Evolutionary conservation across 2,888 invertebrate species (phyloP), one percentile per base, ranked within the genome.

Genomic region (Diplolepis rosae): DNA sequence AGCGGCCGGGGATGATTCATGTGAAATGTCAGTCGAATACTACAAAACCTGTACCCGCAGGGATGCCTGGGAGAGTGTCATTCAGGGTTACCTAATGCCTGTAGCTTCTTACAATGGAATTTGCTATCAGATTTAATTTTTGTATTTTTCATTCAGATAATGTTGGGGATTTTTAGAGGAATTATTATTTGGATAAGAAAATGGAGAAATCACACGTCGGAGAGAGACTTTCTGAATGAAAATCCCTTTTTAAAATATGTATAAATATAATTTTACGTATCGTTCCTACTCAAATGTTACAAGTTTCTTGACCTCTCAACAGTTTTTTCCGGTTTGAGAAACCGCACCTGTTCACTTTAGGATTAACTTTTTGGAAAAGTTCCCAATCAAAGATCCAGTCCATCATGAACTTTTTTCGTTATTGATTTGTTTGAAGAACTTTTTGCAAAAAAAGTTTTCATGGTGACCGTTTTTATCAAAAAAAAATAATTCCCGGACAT

Each of bases 21-120:
- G 56, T 56, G 56, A 56, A 32, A 56, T 56, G 56, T 56, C 56
- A 56, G 24, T 24, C 9, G 24, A 61, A 61, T 61, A 61, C 35
- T 61, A 13, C 39, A 56, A 61, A 61, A 61, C 61, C 39, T 61
- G 35, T 35, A 24, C 24, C 56, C 32, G 9, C 28, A 54, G 54
- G 54, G 32, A 56, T 56, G 56, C 13, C 18, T 56, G 22, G 35
- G 6, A 35, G 24, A 61, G 18, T 56, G 18, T 35, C 15, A 13
- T 4, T 56, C 22, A 56, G 32, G 13, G 22, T 22, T 56, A 22
- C 15, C 45, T 18, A 45, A 15, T 56, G 35, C 15, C 45, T 18
- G 18, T 45, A 18, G 45, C 45, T 45, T 45, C 18, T 45, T 15
- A 3, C 7, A 9, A 45, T 45, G 2, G 45, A 45, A 18, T 45